These are phyloP conservation scores for Cyprinodon diabolis DNA, from an alignment of 2,797 vertebrate species.

Conservation along the genomic window DNA sequence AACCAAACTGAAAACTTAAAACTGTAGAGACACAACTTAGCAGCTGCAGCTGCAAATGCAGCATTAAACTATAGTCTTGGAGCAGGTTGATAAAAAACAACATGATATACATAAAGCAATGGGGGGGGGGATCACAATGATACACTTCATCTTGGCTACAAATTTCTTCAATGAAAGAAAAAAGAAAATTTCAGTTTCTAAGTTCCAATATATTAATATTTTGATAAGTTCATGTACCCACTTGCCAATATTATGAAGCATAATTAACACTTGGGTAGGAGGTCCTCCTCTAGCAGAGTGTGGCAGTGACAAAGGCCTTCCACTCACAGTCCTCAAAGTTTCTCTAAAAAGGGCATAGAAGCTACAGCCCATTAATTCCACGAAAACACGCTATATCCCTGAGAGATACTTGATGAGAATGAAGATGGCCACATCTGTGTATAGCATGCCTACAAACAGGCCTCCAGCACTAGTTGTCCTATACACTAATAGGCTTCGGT, in stretches of 20 bases:
- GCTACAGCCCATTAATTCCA: conserved; percentile 56
- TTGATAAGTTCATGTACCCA: conserved; percentile 9
- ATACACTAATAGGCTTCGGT: conserved; percentile 62
- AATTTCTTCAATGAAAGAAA: neutral
- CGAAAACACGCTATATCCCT: conserved; percentile 63
- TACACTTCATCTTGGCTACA: neutral
- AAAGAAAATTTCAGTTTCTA: neutral
- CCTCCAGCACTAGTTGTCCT: conserved; percentile 64
- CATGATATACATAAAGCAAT: neutral
- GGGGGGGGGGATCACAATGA: neutral
- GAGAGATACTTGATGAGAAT: conserved; percentile 71
- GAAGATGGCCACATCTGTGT: conserved; percentile 66
- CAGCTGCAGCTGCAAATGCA: neutral
- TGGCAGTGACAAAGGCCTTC: conserved; percentile 40
- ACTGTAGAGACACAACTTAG: neutral
- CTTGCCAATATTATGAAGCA: conserved; percentile 43
- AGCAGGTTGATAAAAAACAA: neutral
- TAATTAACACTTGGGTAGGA: conserved; percentile 20
- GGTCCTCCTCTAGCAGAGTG: conserved; percentile 31
- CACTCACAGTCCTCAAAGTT: conserved; percentile 45
- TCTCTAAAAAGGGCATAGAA: conserved; percentile 44
- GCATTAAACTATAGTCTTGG: neutral
- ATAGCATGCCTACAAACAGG: conserved; percentile 61
- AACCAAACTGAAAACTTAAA: neutral
- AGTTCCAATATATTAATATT: neutral